These are phyloP conservation scores for Trachops cirrhosus DNA, from an alignment of 2,797 vertebrate species.

Conservation along the genomic window DNA sequence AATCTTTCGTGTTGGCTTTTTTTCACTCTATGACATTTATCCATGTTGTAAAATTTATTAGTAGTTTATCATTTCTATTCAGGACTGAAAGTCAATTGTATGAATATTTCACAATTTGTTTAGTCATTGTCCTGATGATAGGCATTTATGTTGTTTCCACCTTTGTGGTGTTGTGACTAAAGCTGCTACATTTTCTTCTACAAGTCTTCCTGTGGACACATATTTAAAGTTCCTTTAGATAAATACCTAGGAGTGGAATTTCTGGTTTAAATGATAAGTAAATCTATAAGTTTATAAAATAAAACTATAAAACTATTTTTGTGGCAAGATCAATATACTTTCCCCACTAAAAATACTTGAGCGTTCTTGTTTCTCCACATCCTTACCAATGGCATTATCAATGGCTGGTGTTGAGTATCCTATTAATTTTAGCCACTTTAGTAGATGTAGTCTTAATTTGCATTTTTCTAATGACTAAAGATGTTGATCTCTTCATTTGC, in stretches of 20 bases:
- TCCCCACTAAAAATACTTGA: background rate
- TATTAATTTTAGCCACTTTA: background rate
- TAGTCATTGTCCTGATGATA: background rate
- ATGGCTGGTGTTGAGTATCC: background rate
- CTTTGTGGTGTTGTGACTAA: too few relatives aligned
- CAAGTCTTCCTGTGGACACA: background rate
- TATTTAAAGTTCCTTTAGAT: background rate
- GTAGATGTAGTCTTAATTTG: background rate
- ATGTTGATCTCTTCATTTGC: background rate
- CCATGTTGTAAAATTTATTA: background rate
- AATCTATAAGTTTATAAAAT: background rate
- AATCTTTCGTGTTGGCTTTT: background rate
- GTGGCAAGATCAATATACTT: background rate
- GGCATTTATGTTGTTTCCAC: background rate
- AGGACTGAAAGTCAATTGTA: background rate
- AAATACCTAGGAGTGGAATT: background rate
- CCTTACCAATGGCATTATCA: background rate
- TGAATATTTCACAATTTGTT: background rate
- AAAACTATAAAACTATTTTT: background rate
- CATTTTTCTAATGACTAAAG: background rate
- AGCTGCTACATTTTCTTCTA: background rate
- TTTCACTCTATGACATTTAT: background rate
- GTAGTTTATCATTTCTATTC: background rate
- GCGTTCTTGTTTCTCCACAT: background rate
- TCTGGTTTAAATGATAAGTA: background rate